These are phyloP conservation scores for Chelon auratus DNA, from an alignment of 2,797 vertebrate genomes.

Conservation along the genomic window DNA sequence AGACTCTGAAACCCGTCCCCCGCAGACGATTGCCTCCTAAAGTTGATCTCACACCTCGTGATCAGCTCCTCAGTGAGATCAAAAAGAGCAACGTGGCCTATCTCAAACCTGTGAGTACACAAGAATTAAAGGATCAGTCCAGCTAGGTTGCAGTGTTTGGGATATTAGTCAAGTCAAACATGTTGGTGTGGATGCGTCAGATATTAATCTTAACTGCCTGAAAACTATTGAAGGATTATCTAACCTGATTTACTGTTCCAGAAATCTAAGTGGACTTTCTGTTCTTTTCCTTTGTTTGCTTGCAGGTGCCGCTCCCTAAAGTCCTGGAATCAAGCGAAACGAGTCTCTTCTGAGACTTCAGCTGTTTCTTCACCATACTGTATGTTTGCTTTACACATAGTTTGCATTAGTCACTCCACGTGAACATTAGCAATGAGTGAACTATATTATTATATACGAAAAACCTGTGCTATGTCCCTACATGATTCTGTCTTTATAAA, in stretches of 20 bases:
- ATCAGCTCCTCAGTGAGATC: constrained; percentile 92
- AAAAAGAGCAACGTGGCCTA: constrained; percentile 95
- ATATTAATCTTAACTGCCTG: neutral
- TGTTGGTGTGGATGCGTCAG: neutral
- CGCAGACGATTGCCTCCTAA: constrained; percentile 89
- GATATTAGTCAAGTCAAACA: neutral
- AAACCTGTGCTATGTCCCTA: constrained; percentile 13
- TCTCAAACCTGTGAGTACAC: constrained; percentile 91
- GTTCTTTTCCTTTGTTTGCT: constrained; percentile 31
- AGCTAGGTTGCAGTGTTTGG: neutral
- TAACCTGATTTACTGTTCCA: neutral
- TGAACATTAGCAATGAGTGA: constrained; percentile 14
- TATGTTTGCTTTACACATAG: constrained; percentile 38
- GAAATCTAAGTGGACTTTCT: constrained; percentile 12
- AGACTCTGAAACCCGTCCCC: constrained; percentile 93
- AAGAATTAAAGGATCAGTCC: neutral
- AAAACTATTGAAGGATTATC: neutral
- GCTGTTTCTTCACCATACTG: constrained; percentile 10
- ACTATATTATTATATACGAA: constrained; percentile 2
- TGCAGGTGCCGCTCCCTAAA: constrained; percentile 94
- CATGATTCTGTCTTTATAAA: constrained; percentile 14
- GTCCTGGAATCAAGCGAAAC: constrained; percentile 87
- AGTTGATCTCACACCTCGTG: constrained; percentile 91
- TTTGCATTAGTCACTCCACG: constrained; percentile 13
- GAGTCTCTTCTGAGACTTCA: constrained; percentile 74